Percentiles rank a stretch among this genome's conserved stretches.
Conservation (phyloP, 2,113 vertebrate genomes). For the Hipposideros armiger region DNA sequence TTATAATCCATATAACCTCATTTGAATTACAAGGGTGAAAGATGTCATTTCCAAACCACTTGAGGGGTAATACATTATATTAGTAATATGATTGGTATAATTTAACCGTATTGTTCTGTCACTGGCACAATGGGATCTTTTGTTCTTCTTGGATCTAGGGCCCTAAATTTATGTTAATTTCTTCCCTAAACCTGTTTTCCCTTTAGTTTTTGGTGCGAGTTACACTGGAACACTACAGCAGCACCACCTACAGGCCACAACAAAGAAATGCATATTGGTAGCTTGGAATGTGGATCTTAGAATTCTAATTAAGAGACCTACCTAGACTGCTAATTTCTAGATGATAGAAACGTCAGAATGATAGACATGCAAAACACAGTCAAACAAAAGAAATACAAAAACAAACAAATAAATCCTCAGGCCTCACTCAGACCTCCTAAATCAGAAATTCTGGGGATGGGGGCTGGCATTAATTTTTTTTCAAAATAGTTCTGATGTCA, state of each 20-base stretch:
- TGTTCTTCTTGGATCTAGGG: conserved; percentile 12
- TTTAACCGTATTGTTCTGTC: conserved; percentile 48
- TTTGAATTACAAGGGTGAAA: conserved; percentile 52
- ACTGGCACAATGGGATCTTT: background rate
- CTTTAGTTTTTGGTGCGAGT: background rate
- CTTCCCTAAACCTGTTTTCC: background rate
- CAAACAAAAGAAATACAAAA: conserved; percentile 1
- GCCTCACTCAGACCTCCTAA: background rate
- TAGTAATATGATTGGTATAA: background rate
- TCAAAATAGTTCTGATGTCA: background rate
- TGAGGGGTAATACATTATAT: background rate
- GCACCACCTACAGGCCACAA: conserved; percentile 72
- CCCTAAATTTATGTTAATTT: conserved; percentile 61
- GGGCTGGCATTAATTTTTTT: background rate
- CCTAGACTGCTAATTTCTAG: background rate
- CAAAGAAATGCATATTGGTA: conserved; percentile 42
- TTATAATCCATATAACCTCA: background rate
- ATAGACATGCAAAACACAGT: conserved; percentile 17
- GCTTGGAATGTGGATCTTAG: conserved; percentile 41
- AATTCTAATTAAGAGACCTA: conserved; percentile 38
- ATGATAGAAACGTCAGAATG: background rate
- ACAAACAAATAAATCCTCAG: background rate
- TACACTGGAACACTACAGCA: conserved; percentile 59
- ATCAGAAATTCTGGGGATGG: conserved; percentile 40
- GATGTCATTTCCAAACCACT: conserved; percentile 48